phyloP scores from a whole-genome alignment of 2,797 vertebrate species.

The Onychomys leucogaster region DNA sequence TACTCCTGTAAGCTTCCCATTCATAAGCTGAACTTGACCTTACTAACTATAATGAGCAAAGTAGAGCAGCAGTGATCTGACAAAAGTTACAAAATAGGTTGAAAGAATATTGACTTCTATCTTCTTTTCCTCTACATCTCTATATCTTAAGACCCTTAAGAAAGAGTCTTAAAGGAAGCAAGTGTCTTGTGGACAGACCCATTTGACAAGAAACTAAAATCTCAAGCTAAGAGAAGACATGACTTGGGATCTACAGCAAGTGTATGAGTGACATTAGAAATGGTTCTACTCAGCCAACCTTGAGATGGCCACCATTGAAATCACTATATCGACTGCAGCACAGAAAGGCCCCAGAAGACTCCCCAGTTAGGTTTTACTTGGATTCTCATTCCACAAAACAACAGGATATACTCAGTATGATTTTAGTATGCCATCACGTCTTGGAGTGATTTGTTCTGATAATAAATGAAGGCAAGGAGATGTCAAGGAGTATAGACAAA shows the following conservation, averaged over 20 bases:
- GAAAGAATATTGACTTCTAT: neutral
- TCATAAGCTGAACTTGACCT: neutral
- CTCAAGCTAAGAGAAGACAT: neutral
- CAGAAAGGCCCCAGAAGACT: neutral
- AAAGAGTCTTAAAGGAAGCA: neutral
- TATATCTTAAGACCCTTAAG: neutral
- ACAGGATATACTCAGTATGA: neutral
- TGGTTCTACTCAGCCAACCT: neutral
- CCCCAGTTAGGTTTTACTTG: neutral
- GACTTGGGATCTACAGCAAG: neutral
- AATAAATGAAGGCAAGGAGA: neutral
- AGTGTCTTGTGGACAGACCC: neutral
- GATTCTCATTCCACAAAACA: neutral
- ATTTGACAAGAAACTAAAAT: neutral
- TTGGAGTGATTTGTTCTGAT: neutral
- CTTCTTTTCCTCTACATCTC: neutral
- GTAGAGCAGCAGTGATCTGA: neutral
- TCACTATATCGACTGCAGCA: too few species aligned
- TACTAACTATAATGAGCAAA: neutral
- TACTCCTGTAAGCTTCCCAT: neutral
- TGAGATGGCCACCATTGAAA: neutral
- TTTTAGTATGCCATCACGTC: neutral
- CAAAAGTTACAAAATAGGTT: slow-evolving; percentile 6
- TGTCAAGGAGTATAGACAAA: neutral
- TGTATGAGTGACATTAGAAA: neutral